phyloP scores from a whole-genome alignment of 2,113 vertebrate genomes.

The Zingel zingel region DNA sequence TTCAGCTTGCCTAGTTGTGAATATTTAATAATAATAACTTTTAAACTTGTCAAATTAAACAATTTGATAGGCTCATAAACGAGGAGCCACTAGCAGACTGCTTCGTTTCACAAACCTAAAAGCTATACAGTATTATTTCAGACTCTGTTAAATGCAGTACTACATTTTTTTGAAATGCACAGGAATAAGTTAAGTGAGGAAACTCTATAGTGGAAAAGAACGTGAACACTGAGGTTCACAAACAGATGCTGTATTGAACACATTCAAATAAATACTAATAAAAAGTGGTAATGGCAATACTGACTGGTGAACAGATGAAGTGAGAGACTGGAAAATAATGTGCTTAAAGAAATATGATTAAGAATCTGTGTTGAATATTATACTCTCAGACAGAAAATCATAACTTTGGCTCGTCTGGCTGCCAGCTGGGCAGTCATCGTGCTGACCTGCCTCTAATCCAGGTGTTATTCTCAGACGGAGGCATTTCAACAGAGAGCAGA shows the following conservation, averaged over 20 bases:
- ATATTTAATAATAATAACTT: neutral
- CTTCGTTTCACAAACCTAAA: neutral
- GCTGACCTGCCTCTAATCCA: slow-evolving; percentile 28
- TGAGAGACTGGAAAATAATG: neutral
- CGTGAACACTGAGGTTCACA: neutral
- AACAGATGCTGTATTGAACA: neutral
- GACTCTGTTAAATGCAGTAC: neutral
- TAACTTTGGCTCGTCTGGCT: slow-evolving; percentile 15
- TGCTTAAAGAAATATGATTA: slow-evolving; percentile 2
- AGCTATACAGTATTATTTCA: neutral
- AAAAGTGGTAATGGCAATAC: neutral
- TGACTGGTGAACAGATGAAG: neutral
- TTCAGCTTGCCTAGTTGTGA: neutral
- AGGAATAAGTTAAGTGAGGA: neutral
- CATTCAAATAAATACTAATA: neutral
- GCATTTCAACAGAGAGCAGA: slow-evolving; percentile 8
- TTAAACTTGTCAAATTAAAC: neutral
- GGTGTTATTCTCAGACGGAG: slow-evolving; percentile 4
- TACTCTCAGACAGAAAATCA: neutral
- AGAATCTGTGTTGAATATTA: neutral
- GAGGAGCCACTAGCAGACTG: neutral
- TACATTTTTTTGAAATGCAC: slow-evolving; percentile 27
- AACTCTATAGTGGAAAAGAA: neutral
- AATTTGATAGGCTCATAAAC: neutral
- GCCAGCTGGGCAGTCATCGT: slow-evolving; percentile 26